These are phyloP conservation scores for Diadromus collaris DNA, from an alignment of 2,888 invertebrate species.

Conservation along the genomic window DNA sequence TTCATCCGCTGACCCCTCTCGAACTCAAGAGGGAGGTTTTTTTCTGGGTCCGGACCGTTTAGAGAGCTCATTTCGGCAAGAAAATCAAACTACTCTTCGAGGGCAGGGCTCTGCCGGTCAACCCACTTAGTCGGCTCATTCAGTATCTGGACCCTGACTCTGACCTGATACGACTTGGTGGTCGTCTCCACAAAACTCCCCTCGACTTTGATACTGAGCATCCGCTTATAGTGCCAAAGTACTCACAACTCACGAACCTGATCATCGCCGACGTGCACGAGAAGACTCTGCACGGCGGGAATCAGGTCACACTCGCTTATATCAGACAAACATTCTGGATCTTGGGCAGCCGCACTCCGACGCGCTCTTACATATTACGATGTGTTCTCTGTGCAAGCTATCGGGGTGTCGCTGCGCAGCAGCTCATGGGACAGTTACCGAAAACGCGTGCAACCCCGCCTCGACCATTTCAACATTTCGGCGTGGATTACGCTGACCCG, in stretches of 20 bases:
- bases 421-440: conserved; percentile 58
- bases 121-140: conserved; percentile 35
- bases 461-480: conserved; percentile 48
- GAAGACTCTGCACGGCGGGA: conserved; percentile 52
- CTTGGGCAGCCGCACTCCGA: conserved; percentile 41
- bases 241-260: conserved; percentile 25
- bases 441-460: conserved; percentile 28
- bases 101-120: too few relatives aligned
- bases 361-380: conserved; percentile 53
- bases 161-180: conserved; percentile 41
- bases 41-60: too few relatives aligned
- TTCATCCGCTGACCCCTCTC: too few relatives aligned
- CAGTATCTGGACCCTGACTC: conserved; percentile 26
- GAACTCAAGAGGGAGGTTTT: too few relatives aligned
- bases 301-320: conserved; percentile 43
- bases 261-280: conserved; percentile 48
- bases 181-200: conserved; percentile 24
- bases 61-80: too few relatives aligned
- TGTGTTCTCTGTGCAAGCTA: not conserved
- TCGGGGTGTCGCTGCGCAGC: not conserved
- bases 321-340: conserved; percentile 54
- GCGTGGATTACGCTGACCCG: conserved; percentile 62
- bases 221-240: conserved; percentile 39
- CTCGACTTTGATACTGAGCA: conserved; percentile 33
- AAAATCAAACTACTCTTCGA: too few relatives aligned